Conservation (phyloP, 1,140 invertebrate species). For the Aphelenchoides besseyi region DNA sequence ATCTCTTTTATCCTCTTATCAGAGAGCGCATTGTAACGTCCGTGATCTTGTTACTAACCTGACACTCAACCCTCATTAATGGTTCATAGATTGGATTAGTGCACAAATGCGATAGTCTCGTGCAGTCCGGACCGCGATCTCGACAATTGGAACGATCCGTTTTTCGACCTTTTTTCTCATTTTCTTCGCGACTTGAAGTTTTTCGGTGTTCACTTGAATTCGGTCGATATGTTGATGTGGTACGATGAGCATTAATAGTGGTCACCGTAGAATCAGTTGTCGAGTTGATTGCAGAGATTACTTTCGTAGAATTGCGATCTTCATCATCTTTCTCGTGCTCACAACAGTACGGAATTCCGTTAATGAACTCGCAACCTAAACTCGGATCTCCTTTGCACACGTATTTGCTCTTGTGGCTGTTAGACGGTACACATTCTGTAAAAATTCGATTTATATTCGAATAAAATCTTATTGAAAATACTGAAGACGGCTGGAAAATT, state of each 20-base stretch:
- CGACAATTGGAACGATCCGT: not conserved
- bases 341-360: conserved; percentile 20
- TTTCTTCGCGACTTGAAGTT: not conserved
- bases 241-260: not conserved
- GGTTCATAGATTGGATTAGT: conserved; percentile 6
- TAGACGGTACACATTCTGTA: not conserved
- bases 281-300: not conserved
- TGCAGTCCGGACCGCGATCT: conserved; percentile 17
- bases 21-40: no score
- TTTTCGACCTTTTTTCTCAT: not conserved
- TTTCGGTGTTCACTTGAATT: not conserved
- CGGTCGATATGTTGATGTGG: not conserved
- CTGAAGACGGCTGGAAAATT: conserved; percentile 12
- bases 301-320: not conserved
- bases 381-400: conserved; percentile 4
- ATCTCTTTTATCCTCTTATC: no score
- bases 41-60: not conserved
- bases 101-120: conserved; percentile 1
- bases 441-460: not conserved
- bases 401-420: not conserved
- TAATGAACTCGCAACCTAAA: conserved; percentile 15
- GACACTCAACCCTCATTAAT: conserved; percentile 12
- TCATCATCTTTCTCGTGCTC: not conserved
- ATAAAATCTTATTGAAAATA: not conserved
- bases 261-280: not conserved